Conservation (phyloP, 2,113 vertebrate genomes). For the Capricornis sumatraensis region DNA sequence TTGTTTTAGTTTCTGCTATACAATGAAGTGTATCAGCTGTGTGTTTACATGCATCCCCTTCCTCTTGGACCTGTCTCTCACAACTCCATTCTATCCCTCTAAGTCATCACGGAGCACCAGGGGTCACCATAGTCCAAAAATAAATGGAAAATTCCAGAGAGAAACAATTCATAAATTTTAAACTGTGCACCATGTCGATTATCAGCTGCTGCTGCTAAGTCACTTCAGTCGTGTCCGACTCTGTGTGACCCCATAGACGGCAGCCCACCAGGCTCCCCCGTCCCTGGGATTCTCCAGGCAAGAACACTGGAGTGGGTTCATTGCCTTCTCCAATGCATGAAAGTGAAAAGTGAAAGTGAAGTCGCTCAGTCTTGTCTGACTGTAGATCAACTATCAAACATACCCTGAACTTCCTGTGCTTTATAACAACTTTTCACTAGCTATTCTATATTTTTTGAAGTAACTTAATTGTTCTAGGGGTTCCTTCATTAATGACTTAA, state of each 20-base stretch:
- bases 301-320: not conserved
- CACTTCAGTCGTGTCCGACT: rapidly evolving
- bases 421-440: not conserved
- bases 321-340: not conserved
- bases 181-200: not conserved
- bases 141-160: not conserved
- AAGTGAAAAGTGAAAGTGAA: not conserved
- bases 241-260: not conserved
- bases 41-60: not conserved
- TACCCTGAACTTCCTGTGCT: not conserved
- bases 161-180: not conserved
- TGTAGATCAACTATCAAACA: not conserved
- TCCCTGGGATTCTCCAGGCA: not conserved
- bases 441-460: not conserved
- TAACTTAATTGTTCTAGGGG: not conserved
- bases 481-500: not conserved
- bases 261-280: rapidly evolving
- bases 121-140: not conserved
- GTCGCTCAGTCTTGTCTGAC: rapidly evolving
- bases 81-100: not conserved
- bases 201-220: not conserved
- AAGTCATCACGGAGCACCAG: not conserved
- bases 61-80: not conserved
- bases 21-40: not conserved
- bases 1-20: not conserved